A percentile compares a stretch with the other conserved stretches of the same genome.
phyloP scores from a whole-genome alignment of 2,113 vertebrate genomes.

The Telmatochromis sp. region DNA sequence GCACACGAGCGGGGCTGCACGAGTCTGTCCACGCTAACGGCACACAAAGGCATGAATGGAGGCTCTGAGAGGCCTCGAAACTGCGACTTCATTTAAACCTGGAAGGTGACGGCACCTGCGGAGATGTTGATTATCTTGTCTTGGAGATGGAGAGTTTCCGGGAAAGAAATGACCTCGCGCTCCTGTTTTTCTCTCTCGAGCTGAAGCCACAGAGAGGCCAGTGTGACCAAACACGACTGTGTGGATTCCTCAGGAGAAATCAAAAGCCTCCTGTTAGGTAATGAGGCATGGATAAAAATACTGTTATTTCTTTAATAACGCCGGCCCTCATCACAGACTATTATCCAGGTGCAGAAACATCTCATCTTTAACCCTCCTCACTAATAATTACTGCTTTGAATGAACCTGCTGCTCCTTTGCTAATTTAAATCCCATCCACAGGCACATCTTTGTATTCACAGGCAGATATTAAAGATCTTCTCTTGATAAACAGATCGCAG shows the following conservation, averaged over 20 bases:
- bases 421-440: background rate
- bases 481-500: background rate
- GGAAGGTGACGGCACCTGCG: background rate
- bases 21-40: background rate
- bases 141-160: background rate
- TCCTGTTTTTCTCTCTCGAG: background rate
- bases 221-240: background rate
- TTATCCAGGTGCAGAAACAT: background rate
- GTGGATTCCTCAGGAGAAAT: too few species aligned
- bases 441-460: background rate
- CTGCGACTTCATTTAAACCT: background rate
- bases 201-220: background rate
- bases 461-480: background rate
- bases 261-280: background rate
- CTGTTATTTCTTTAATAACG: background rate
- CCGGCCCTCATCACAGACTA: background rate
- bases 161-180: background rate
- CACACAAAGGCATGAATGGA: background rate
- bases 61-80: background rate
- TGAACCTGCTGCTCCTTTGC: background rate
- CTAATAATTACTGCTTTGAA: background rate
- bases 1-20: background rate
- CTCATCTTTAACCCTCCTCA: background rate
- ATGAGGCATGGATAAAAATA: background rate
- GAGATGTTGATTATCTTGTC: conserved; percentile 1